Evolutionary conservation across 1,140 invertebrate species (phyloP), one percentile per base, ranked within the genome.

Genomic region (Hesperophylax magnus): DNA sequence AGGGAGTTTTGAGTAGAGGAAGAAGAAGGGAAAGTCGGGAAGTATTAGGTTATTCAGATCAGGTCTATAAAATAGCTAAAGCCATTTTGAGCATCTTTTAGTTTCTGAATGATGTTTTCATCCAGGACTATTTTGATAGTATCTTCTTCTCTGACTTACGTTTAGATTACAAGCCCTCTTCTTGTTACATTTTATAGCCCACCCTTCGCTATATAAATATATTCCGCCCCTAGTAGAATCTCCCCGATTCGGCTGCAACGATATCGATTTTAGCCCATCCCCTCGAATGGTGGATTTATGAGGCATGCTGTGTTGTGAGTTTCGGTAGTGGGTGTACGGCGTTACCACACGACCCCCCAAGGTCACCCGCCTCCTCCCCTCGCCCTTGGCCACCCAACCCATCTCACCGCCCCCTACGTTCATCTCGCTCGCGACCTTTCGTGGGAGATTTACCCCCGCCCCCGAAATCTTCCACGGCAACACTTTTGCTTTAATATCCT

Each of bases 301-400:
- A 47, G 39, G 39, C 11, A 47, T 47, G 39, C 39, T 47, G 39
- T 47, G 39, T 47, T 47, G 39, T 47, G 39, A 47, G 39, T 47
- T 47, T 47, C 39, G 39, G 39, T 47, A 3, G 39, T 47, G 39
- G 39, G 39, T 47, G 20, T 18, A 4, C 61, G 18, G 22, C n/a
- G 63, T 14, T 31, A 67, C 22, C 22, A 31, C 22, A 31, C 31
- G 63, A 67, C 63, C 63, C 63, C 31, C 63, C 63, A 67, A 67
- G 22, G 63, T 67, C 63, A 67, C 22, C 63, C 63, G 11, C 27
- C 27, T 15, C 63, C 63, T 31, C 20, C 14, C 24, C 60, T 22
- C 6, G 3, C 61, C 24, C 61, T 27, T 65, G 18, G 15, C 61
- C 24, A 7, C 22, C 61, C 15, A n/a, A 18, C 18, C 0, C 14